Percentiles rank a stretch among this genome's conserved stretches.
Conservation (phyloP, 92 coral and sea anemone genomes). For the Bergia sp. region DNA sequence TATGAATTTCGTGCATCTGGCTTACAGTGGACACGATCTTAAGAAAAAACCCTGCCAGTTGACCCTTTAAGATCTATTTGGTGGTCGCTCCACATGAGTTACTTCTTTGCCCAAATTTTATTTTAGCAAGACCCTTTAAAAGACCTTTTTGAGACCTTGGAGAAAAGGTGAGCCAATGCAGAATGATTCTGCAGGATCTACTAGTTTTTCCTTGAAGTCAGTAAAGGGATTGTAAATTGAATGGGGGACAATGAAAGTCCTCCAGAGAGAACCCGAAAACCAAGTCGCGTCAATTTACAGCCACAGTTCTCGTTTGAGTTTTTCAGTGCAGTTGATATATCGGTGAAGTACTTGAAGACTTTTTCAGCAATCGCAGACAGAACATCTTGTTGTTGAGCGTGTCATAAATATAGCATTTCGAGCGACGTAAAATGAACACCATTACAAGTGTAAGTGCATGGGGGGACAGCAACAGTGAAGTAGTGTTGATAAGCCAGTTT, state of each 20-base stretch:
- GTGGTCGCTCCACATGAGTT: not conserved
- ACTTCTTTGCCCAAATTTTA: not conserved
- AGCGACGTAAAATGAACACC: not conserved
- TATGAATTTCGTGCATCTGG: not conserved
- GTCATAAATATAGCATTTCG: not conserved
- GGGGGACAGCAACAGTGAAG: no score
- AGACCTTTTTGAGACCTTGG: not conserved
- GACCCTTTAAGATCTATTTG: not conserved
- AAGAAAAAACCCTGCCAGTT: not conserved
- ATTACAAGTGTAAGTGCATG: no score
- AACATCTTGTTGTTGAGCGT: not conserved
- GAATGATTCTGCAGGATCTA: no score
- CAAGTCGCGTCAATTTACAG: not conserved
- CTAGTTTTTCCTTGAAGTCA: no score
- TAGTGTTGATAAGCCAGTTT: not conserved
- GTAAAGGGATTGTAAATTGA: no score
- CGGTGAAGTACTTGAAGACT: not conserved
- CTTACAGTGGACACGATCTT: not conserved
- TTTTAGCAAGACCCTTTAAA: not conserved
- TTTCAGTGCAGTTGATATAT: not conserved
- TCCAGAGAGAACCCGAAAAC: not conserved
- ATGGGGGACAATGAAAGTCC: not conserved
- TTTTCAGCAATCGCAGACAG: not conserved
- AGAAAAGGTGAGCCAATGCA: no score
- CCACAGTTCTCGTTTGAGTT: not conserved